Conservation (phyloP, 1,140 invertebrate genomes). For the Anastrepha obliqua region DNA sequence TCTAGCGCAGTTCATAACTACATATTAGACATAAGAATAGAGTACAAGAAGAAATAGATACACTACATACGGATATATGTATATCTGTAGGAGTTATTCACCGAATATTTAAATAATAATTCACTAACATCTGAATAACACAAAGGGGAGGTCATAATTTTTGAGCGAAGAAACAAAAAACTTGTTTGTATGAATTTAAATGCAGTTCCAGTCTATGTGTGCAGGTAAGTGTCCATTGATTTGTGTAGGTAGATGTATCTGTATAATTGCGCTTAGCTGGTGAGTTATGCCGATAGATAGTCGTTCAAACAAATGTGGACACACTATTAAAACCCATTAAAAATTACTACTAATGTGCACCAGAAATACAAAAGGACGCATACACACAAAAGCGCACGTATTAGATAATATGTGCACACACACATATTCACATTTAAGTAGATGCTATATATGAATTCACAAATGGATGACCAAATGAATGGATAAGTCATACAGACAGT, state of each 20-base stretch:
- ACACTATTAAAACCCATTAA: slow-evolving; percentile 47
- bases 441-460: not conserved
- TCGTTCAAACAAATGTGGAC: not conserved
- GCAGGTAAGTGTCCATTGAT: too few relatives aligned
- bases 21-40: not conserved
- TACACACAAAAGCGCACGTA: not conserved
- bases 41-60: not conserved
- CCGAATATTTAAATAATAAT: slow-evolving; percentile 31
- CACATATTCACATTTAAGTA: not conserved
- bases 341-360: slow-evolving; percentile 43
- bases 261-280: slow-evolving; percentile 16
- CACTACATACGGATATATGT: not conserved
- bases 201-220: not conserved
- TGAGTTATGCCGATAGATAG: slow-evolving; percentile 37
- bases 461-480: not conserved
- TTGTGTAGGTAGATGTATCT: not conserved
- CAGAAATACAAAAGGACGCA: not conserved
- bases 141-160: slow-evolving; percentile 37
- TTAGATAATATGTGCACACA: not conserved
- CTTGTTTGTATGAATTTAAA: not conserved
- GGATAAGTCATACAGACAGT: not conserved
- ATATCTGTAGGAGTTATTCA: not conserved
- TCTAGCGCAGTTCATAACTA: not conserved
- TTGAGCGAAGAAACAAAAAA: not conserved
- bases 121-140: slow-evolving; percentile 6